These are phyloP conservation scores for Seira musarum DNA, from an alignment of 2,888 invertebrate species.

Conservation along the genomic window DNA sequence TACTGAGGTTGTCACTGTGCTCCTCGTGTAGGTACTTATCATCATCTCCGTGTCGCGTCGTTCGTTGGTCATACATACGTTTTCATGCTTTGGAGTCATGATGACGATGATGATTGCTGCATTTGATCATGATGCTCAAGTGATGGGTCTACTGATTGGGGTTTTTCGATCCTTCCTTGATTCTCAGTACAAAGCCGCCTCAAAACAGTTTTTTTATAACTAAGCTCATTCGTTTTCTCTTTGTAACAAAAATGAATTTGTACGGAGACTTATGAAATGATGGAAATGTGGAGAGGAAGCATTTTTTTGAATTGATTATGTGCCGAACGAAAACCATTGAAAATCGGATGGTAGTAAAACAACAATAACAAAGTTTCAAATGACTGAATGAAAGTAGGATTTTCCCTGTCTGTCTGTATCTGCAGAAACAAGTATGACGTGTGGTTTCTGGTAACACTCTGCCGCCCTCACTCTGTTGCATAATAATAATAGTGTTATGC, in stretches of 20 bases:
- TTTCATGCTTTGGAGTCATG: conserved; percentile 4
- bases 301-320: neutral
- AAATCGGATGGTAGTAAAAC: neutral
- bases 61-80: neutral
- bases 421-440: neutral
- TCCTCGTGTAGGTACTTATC: neutral
- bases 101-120: neutral
- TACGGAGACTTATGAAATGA: conserved; percentile 3
- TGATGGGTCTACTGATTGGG: conserved; percentile 44
- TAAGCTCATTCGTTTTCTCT: neutral
- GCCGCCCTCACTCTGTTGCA: neutral
- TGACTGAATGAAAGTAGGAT: neutral
- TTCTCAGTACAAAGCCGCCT: conserved; percentile 11
- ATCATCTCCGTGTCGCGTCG: neutral
- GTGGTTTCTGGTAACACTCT: neutral
- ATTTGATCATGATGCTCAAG: conserved; percentile 28
- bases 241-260: conserved; percentile 4
- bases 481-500: neutral
- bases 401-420: neutral
- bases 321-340: neutral
- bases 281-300: neutral
- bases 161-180: conserved; percentile 28
- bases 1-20: conserved; percentile 24
- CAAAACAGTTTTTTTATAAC: neutral
- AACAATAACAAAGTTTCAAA: neutral